Evolutionary conservation across 2,888 invertebrate genomes (phyloP).

Genomic region (Dryocosmus kuriphilus): DNA sequence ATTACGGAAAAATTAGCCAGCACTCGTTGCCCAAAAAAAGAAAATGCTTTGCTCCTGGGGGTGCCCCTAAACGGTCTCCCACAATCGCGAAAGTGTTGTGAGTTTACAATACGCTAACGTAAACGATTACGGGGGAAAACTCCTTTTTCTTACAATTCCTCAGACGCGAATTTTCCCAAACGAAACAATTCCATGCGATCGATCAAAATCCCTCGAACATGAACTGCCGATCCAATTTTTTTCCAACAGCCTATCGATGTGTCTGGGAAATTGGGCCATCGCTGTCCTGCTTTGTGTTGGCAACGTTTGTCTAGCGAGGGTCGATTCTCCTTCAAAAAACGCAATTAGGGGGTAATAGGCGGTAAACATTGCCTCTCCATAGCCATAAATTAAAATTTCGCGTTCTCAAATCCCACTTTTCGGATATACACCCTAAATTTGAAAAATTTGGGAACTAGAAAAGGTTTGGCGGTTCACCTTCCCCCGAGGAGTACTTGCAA

Average conservation of each 20-base stretch:
- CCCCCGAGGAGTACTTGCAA: conserved; percentile 24
- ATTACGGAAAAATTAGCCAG: conserved; percentile 48
- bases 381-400: too few species aligned
- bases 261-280: conserved; percentile 47
- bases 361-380: conserved; percentile 26
- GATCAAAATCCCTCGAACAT: conserved; percentile 45
- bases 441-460: conserved; percentile 38
- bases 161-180: background rate
- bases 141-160: conserved; percentile 29
- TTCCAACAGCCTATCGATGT: conserved; percentile 48
- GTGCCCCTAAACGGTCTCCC: conserved; percentile 44
- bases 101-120: conserved; percentile 38
- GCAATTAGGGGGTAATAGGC: conserved; percentile 51
- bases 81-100: conserved; percentile 42
- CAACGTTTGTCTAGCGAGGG: conserved; percentile 42
- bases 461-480: background rate
- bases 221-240: conserved; percentile 53
- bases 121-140: conserved; percentile 19
- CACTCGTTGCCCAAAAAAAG: background rate
- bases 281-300: conserved; percentile 49
- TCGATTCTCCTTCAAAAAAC: conserved; percentile 54
- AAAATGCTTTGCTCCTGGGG: conserved; percentile 44
- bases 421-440: background rate
- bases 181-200: background rate
- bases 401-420: background rate